Percentiles rank a stretch among this genome's conserved stretches.
phyloP scores from a whole-genome alignment of 1,140 invertebrate genomes.

The Papilio polytes region DNA sequence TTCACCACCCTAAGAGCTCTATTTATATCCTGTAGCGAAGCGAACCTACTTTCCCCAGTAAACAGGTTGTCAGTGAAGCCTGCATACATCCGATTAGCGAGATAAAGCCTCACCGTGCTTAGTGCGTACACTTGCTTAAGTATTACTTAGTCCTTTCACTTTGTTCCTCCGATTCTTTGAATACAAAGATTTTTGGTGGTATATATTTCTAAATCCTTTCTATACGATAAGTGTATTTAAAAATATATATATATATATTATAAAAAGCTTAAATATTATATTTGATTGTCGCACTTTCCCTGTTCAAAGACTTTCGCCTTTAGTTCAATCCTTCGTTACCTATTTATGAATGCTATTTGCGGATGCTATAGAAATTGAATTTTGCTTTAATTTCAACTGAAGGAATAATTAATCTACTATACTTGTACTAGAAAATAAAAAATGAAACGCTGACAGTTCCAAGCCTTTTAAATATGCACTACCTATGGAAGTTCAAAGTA shows the following conservation, averaged over 20 bases:
- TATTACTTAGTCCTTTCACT: conserved; percentile 13
- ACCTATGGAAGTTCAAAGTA: no score
- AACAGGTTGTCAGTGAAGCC: conserved; percentile 32
- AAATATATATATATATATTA: no score
- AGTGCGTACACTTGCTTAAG: neutral
- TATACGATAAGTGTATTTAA: no score
- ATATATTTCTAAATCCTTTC: no score
- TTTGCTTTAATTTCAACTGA: neutral
- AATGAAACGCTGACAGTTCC: no score
- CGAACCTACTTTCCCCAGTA: conserved; percentile 37
- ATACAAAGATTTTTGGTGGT: neutral
- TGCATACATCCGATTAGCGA: conserved; percentile 37
- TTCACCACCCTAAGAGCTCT: conserved; percentile 2
- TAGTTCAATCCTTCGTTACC: neutral
- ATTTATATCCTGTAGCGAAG: conserved; percentile 27
- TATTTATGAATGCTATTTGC: neutral
- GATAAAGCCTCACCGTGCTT: conserved; percentile 27
- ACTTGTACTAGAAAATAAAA: neutral
- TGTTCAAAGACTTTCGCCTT: neutral
- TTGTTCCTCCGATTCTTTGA: neutral
- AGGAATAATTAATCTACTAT: no score
- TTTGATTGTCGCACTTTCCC: neutral
- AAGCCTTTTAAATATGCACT: no score
- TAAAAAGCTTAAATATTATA: no score
- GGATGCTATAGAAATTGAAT: neutral